Conservation (phyloP, 2,797 vertebrate genomes). For the Poeciliopsis presidionis region DNA sequence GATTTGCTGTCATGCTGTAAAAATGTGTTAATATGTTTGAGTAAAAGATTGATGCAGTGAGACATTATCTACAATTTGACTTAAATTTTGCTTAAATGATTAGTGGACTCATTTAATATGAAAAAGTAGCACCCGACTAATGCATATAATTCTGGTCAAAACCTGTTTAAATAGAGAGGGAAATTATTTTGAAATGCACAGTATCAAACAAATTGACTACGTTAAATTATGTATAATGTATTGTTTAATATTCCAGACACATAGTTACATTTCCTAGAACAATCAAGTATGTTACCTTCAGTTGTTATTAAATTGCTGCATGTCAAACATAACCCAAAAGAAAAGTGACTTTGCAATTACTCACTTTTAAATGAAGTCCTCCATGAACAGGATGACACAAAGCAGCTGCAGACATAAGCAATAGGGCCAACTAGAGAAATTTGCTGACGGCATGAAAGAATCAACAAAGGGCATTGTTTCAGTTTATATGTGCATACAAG, state of each 20-base stretch:
- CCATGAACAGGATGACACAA: conserved; percentile 37
- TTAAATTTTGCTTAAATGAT: background rate
- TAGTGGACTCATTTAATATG: background rate
- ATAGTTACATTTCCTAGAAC: background rate
- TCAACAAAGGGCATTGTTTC: conserved; percentile 37
- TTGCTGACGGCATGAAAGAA: conserved; percentile 55
- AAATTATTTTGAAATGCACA: background rate
- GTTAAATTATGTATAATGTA: background rate
- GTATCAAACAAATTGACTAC: background rate
- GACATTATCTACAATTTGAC: background rate
- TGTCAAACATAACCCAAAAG: background rate
- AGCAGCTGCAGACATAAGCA: conserved; percentile 53
- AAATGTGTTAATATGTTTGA: background rate
- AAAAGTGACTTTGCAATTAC: conserved; percentile 6
- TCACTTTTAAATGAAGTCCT: conserved; percentile 49
- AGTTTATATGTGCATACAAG: conserved; percentile 32
- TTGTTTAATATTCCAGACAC: background rate
- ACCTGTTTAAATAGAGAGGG: background rate
- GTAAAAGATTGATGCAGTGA: background rate
- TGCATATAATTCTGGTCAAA: background rate
- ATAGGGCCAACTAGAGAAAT: conserved; percentile 33
- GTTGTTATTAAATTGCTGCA: conserved; percentile 8
- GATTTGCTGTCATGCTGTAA: conserved; percentile 23
- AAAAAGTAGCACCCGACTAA: background rate
- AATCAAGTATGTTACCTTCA: no score